Evolutionary conservation across 2,888 invertebrate species (phyloP), one percentile per base, ranked within the genome.

Genomic region (Fissipunctia ypsillon): DNA sequence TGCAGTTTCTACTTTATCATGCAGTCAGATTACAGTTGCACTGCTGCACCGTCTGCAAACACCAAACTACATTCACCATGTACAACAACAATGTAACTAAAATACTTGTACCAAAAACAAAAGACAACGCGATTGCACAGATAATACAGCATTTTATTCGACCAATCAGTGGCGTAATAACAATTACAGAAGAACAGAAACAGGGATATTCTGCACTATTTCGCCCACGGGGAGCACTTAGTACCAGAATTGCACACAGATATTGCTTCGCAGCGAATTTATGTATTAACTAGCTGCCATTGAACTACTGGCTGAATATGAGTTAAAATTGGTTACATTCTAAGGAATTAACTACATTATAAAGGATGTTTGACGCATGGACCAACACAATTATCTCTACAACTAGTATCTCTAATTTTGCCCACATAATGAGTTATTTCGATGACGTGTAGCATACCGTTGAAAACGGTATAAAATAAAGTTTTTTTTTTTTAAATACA

Each of bases 261-360:
- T 84, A 86, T 87, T 81, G 80, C 80, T 85, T 84, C 65, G 68
- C 70, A 64, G 63, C 76, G 77, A 88, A 89, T 82, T 41, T 80
- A 73, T 81, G 69, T 41, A 76, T 70, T 71, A 61, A 84, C 35
- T 64, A 60, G 72, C 35, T 60, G 25, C 41, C 22, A 76, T 75
- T 72, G 54, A 71, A 80, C 35, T 54, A 54, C 50, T 45, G 28
- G 45, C n/a, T 25, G 54, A 43, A 69, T 76, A 67, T 16, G 3
- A 52, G 28, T 54, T 71, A 50, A 35, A 9, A 28, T 69, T 50
- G 22, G 45, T 52, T 31, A 57, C 0, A 61, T n/a, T n/a, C n/a
- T n/a, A n/a, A n/a, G n/a, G n/a, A n/a, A n/a, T n/a, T n/a, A n/a
- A n/a, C n/a, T n/a, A n/a, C n/a, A n/a, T n/a, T n/a, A n/a, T n/a